phyloP scores from a whole-genome alignment of 2,888 invertebrate genomes.

The Phytoseiulus persimilis region DNA sequence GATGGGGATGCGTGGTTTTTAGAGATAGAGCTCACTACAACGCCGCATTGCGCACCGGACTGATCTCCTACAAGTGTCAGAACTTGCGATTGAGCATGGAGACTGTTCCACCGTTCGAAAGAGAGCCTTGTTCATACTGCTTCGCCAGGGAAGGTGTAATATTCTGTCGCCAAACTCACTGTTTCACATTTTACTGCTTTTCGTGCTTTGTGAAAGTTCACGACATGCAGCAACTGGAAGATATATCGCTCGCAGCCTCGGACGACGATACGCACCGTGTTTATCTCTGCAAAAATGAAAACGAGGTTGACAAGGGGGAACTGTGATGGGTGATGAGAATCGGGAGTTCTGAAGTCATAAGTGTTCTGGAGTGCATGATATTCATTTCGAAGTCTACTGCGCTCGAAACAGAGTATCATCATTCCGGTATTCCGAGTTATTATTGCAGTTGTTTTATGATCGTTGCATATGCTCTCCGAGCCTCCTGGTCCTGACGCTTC shows the following conservation, averaged over 20 bases:
- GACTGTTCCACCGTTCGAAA: neutral
- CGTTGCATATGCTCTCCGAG: no score
- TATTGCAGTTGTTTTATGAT: no score
- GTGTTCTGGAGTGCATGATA: no score
- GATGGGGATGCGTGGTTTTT: conserved; percentile 9
- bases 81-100: neutral
- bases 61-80: neutral
- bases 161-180: conserved; percentile 22
- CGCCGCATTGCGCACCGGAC: conserved; percentile 16
- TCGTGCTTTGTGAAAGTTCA: conserved; percentile 28
- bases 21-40: neutral
- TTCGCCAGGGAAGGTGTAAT: neutral
- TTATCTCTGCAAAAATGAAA: neutral
- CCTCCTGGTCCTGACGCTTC: no score
- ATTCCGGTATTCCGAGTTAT: no score
- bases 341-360: no score
- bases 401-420: no score
- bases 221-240: conserved; percentile 12
- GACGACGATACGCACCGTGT: neutral
- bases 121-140: conserved; percentile 11
- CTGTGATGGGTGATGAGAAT: neutral
- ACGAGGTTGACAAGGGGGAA: neutral
- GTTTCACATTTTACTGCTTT: neutral
- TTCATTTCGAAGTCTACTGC: no score
- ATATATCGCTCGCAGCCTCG: neutral